Conservation (phyloP, 1,140 invertebrate genomes). For the Harlomillsia oculata region DNA sequence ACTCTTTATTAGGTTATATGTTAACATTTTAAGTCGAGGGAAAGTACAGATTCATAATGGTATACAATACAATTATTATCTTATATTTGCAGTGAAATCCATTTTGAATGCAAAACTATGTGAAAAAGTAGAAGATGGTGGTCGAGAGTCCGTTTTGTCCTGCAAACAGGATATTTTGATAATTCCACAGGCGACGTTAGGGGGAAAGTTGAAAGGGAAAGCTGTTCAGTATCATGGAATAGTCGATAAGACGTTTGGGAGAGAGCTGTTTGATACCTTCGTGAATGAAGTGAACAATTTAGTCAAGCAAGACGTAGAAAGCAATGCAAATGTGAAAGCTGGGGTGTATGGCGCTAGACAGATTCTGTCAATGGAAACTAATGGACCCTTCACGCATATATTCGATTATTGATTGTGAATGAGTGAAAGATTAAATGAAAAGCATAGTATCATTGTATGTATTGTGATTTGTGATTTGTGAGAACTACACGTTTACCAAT, state of each 20-base stretch:
- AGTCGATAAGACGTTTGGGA: constrained; percentile 41
- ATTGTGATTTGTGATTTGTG: no score
- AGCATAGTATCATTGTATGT: no score
- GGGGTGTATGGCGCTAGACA: constrained; percentile 45
- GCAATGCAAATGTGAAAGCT: constrained; percentile 30
- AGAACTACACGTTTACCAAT: no score
- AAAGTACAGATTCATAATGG: not conserved
- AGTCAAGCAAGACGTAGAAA: constrained; percentile 16
- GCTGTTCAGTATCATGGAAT: constrained; percentile 44
- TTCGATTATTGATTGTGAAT: constrained; percentile 38
- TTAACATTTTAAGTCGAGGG: not conserved
- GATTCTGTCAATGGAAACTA: constrained; percentile 42
- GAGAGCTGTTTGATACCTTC: constrained; percentile 40
- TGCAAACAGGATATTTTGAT: constrained; percentile 42
- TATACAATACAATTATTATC: not conserved
- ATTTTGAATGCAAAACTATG: constrained; percentile 39
- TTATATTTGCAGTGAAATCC: constrained; percentile 39
- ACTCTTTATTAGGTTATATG: not conserved
- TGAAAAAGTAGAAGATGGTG: constrained; percentile 36
- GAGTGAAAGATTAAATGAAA: not conserved
- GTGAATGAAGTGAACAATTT: constrained; percentile 36
- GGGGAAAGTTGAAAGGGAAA: constrained; percentile 44
- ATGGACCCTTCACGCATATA: constrained; percentile 44
- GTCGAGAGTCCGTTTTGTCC: constrained; percentile 36
- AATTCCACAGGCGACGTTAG: constrained; percentile 44